phyloP scores from a whole-genome alignment of 2,797 vertebrate species.

The Ctenochaetus hawaiiensis region DNA sequence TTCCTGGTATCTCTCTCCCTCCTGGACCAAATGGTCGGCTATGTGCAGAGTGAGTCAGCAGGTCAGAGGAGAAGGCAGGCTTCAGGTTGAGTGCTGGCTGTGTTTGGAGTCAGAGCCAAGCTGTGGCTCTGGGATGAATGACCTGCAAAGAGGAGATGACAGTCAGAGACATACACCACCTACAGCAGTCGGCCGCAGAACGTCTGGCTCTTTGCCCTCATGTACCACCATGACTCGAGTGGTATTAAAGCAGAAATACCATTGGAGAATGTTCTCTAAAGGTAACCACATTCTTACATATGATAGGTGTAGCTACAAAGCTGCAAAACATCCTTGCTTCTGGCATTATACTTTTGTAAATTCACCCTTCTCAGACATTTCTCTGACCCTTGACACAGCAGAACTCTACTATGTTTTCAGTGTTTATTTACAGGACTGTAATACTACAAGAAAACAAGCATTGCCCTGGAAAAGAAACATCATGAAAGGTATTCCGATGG shows the following conservation, averaged over 20 bases:
- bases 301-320: background rate
- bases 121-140: conserved; percentile 30
- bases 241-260: conserved; percentile 6
- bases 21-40: conserved; percentile 26
- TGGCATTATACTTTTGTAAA: background rate
- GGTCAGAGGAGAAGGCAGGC: conserved; percentile 48
- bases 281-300: background rate
- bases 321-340: background rate
- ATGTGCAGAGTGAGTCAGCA: conserved; percentile 58
- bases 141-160: conserved; percentile 53
- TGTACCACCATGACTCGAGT: background rate
- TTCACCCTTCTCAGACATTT: background rate
- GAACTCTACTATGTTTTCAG: background rate
- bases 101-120: conserved; percentile 35
- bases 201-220: background rate
- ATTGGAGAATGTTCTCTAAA: background rate
- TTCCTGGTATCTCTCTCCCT: conserved; percentile 32
- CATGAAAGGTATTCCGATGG: background rate
- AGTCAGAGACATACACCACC: conserved; percentile 37
- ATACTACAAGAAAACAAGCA: background rate
- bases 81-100: conserved; percentile 40
- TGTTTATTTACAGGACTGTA: background rate
- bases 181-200: conserved; percentile 14
- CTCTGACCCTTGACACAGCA: background rate
- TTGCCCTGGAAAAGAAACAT: background rate